A percentile compares a stretch with the other conserved stretches of the same genome.
These are phyloP conservation scores for Psilanteris sp. DNA, from an alignment of 1,140 invertebrate species.

Conservation along the genomic window DNA sequence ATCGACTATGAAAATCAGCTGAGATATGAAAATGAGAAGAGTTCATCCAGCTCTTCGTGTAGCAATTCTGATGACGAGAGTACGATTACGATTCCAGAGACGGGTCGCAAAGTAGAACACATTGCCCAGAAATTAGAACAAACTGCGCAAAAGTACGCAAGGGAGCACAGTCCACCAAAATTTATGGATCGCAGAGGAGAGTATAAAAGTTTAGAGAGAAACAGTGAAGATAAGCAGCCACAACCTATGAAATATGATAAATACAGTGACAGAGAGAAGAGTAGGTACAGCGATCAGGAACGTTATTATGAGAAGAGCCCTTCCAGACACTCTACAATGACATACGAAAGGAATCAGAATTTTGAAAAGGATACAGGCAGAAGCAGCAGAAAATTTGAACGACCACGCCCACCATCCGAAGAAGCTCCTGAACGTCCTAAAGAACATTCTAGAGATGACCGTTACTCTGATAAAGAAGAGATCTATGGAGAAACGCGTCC, in stretches of 20 bases:
- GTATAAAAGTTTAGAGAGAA: conserved; percentile 67
- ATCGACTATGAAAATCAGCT: conserved; percentile 57
- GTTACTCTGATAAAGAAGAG: conserved; percentile 76
- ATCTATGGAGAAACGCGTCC: conserved; percentile 73
- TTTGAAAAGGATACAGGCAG: conserved; percentile 72
- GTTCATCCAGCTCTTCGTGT: conserved; percentile 67
- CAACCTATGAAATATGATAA: conserved; percentile 64
- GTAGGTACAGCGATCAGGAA: conserved; percentile 61
- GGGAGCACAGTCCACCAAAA: conserved; percentile 77
- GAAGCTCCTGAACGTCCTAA: conserved; percentile 76
- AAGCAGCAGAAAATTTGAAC: conserved; percentile 71
- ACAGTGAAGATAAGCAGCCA: conserved; percentile 53
- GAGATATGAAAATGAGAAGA: conserved; percentile 75
- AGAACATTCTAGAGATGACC: conserved; percentile 66
- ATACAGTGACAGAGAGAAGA: conserved; percentile 50
- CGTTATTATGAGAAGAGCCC: conserved; percentile 70
- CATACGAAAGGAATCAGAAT: conserved; percentile 66
- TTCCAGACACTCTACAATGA: conserved; percentile 60
- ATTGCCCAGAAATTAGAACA: conserved; percentile 79
- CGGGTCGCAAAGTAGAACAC: conserved; percentile 77
- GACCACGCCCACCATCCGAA: conserved; percentile 75
- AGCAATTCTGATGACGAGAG: conserved; percentile 77
- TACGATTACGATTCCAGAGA: conserved; percentile 76
- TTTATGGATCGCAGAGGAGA: conserved; percentile 72
- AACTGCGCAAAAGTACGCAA: conserved; percentile 78